A percentile compares a stretch with the other conserved stretches of the same genome.
Evolutionary conservation across 2,113 vertebrate genomes (phyloP).

Genomic region (Petroica traversi): DNA sequence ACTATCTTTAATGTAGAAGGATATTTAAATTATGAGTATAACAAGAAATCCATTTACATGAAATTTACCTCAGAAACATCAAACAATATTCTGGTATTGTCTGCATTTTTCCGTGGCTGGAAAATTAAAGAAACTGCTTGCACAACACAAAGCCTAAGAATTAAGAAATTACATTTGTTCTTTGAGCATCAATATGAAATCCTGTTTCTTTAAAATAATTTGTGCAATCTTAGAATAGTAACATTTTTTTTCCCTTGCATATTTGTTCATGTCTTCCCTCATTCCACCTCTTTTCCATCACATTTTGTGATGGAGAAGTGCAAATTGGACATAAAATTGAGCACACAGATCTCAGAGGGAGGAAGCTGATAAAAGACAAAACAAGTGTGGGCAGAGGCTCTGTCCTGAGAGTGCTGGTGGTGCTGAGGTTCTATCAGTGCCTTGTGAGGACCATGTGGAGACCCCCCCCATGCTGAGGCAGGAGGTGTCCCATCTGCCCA

Average conservation of each 20-base stretch:
- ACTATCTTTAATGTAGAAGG: neutral
- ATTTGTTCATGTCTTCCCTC: neutral
- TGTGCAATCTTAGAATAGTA: neutral
- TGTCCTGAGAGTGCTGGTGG: rapidly evolving
- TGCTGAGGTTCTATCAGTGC: rapidly evolving
- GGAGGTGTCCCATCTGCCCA: neutral
- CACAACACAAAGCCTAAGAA: neutral
- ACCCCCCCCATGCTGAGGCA: neutral
- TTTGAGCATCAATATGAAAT: neutral
- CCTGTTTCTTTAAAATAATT: neutral
- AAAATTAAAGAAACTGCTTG: neutral
- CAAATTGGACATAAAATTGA: rapidly evolving
- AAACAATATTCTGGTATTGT: neutral
- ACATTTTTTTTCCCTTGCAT: neutral
- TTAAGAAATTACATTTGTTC: neutral
- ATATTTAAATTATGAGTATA: neutral
- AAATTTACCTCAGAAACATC: neutral
- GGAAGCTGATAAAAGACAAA: neutral
- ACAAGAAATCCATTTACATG: neutral
- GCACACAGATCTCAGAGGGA: rapidly evolving
- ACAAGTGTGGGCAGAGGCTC: rapidly evolving
- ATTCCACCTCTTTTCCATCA: neutral
- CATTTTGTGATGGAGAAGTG: neutral
- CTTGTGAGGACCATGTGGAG: rapidly evolving
- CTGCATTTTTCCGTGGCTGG: neutral